A percentile compares a stretch with the other conserved stretches of the same genome.
These are phyloP conservation scores for Oncorhynchus mykiss DNA, from an alignment of 2,113 vertebrate genomes.

Conservation along the genomic window DNA sequence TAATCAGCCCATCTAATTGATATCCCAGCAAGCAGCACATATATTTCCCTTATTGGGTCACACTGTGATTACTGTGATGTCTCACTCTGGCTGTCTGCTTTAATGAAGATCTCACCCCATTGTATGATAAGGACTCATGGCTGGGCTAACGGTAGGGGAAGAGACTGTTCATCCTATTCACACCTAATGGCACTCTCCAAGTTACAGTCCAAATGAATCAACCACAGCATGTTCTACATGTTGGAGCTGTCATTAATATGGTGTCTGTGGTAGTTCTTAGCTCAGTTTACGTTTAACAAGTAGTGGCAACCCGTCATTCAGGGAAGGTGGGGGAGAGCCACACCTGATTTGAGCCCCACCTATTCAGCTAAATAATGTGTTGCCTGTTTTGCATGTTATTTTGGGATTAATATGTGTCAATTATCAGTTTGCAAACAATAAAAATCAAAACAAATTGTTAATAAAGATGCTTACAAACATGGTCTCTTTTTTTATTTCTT, in stretches of 20 bases:
- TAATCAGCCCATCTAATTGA: conserved; percentile 60
- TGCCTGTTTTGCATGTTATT: no score
- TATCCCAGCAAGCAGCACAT: conserved; percentile 46
- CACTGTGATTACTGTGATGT: conserved; percentile 40
- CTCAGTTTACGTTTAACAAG: not conserved
- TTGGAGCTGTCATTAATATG: not conserved
- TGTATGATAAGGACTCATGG: conserved; percentile 56
- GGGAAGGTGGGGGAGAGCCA: no score
- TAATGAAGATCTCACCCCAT: conserved; percentile 56
- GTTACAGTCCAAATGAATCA: conserved; percentile 58
- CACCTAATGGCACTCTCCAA: conserved; percentile 49
- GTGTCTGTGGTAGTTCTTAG: not conserved
- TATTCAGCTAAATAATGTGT: no score
- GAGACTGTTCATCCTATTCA: conserved; percentile 50
- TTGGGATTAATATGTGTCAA: no score
- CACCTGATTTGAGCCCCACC: no score
- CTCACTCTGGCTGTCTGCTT: conserved; percentile 42
- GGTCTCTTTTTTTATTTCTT: no score
- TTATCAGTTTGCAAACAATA: no score
- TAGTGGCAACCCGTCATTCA: no score
- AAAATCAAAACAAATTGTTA: no score
- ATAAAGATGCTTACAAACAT: no score
- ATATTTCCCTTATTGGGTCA: conserved; percentile 55
- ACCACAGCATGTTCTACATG: conserved; percentile 37
- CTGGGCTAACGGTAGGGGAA: conserved; percentile 54